phyloP scores from a whole-genome alignment of 2,888 invertebrate genomes.

The Andrena dorsata region DNA sequence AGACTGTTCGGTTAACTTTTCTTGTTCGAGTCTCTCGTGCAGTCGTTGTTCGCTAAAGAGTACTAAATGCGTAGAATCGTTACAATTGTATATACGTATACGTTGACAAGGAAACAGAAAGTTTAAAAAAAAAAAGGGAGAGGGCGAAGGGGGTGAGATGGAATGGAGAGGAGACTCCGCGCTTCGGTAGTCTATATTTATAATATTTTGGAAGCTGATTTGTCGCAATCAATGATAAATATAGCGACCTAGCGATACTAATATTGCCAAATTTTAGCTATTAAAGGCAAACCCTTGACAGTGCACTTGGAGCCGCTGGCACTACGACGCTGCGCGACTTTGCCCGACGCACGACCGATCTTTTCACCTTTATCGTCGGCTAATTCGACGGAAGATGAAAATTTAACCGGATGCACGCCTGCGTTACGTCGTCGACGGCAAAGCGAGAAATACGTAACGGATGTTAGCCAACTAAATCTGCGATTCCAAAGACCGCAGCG shows the following conservation, averaged over 20 bases:
- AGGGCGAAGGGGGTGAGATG: not conserved
- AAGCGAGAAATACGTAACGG: constrained; percentile 93
- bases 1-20: constrained; percentile 14
- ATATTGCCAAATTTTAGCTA: constrained; percentile 81
- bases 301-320: constrained; percentile 76
- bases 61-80: not conserved
- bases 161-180: not conserved
- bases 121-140: not conserved
- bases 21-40: constrained; percentile 1
- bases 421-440: constrained; percentile 92
- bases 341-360: constrained; percentile 83
- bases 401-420: constrained; percentile 86
- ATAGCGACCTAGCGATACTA: constrained; percentile 70
- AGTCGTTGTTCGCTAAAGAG: not conserved
- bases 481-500: constrained; percentile 90
- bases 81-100: not conserved
- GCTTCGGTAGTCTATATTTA: constrained; percentile 37
- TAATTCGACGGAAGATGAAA: constrained; percentile 83
- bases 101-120: no score
- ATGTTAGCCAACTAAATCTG: constrained; percentile 93
- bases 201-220: constrained; percentile 31
- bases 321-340: constrained; percentile 83
- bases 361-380: constrained; percentile 79
- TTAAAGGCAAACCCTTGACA: constrained; percentile 80
- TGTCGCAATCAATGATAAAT: constrained; percentile 32